phyloP scores from a whole-genome alignment of 2,113 vertebrate genomes.

The Syrrhaptes paradoxus region DNA sequence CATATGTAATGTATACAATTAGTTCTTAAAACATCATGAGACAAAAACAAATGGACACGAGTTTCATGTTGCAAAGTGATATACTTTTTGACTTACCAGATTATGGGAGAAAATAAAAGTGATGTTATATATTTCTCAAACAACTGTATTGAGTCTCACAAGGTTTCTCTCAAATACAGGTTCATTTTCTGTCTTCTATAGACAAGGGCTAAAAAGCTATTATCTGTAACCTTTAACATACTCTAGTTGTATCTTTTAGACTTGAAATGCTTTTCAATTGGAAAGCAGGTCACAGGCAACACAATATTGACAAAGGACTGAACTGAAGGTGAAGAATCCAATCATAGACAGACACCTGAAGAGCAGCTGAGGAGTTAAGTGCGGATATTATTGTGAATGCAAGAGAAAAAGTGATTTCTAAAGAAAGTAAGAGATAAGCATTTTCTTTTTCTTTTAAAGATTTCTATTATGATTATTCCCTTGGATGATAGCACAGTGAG shows the following conservation, averaged over 20 bases:
- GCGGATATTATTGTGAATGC: background rate
- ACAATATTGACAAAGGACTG: background rate
- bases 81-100: background rate
- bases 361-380: background rate
- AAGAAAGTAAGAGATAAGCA: background rate
- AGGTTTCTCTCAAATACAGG: background rate
- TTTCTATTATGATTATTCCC: constrained; percentile 11
- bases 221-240: background rate
- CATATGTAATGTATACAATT: background rate
- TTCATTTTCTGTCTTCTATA: background rate
- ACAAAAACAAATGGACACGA: background rate
- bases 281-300: background rate
- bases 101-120: background rate
- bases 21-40: accelerated
- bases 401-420: background rate
- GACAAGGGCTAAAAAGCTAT: background rate
- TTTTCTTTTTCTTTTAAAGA: background rate
- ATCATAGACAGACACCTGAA: background rate
- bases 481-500: background rate
- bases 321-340: background rate
- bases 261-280: background rate
- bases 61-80: background rate
- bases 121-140: background rate
- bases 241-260: background rate
- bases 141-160: background rate